A percentile compares a stretch with the other conserved stretches of the same genome.
Evolutionary conservation across 1,140 invertebrate species (phyloP).

Genomic region (Aleiodes sp.): DNA sequence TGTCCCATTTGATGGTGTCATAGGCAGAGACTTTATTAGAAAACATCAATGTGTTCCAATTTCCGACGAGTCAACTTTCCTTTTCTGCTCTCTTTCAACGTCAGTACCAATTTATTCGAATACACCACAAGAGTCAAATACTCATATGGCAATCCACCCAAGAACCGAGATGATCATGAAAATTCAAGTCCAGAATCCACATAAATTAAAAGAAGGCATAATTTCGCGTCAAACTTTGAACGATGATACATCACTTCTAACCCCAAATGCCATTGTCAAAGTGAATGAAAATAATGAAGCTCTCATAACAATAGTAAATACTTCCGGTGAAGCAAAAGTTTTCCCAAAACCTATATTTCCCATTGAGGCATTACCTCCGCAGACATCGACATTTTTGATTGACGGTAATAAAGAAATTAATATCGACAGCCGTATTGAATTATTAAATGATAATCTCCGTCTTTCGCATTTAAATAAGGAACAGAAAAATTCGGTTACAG

Average conservation of each 20-base stretch:
- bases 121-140: not conserved
- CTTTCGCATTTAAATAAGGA: slow-evolving; percentile 24
- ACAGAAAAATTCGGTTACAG: not conserved
- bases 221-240: not conserved
- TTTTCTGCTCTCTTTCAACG: not conserved
- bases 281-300: not conserved
- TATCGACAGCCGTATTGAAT: not conserved
- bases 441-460: slow-evolving; percentile 6
- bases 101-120: slow-evolving; percentile 14
- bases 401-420: not conserved
- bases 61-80: not conserved
- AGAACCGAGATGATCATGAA: not conserved
- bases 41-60: not conserved
- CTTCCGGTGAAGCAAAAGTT: not conserved
- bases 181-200: not conserved
- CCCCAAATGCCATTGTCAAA: slow-evolving; percentile 14
- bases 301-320: not conserved
- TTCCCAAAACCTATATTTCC: not conserved
- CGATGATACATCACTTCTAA: not conserved
- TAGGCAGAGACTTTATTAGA: slow-evolving; percentile 16
- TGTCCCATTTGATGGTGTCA: slow-evolving; percentile 28
- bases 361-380: not conserved
- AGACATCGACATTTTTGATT: not conserved
- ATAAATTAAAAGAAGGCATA: slow-evolving; percentile 1
- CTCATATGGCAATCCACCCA: not conserved